phyloP scores from a whole-genome alignment of 2,797 vertebrate genomes.

The Dryobates pubescens region DNA sequence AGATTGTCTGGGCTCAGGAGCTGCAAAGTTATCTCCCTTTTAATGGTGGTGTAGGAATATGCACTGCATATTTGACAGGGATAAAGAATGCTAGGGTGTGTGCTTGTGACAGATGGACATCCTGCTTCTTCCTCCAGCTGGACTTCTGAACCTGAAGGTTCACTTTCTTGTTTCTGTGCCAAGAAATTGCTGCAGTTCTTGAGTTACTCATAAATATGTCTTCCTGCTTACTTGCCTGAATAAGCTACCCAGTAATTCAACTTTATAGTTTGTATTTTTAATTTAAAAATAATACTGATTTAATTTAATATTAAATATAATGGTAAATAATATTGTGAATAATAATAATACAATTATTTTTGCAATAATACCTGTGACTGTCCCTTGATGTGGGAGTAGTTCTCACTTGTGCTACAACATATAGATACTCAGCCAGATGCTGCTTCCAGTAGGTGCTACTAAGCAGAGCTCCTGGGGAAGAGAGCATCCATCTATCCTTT shows the following conservation, averaged over 20 bases:
- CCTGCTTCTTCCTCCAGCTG: background rate
- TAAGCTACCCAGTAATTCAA: background rate
- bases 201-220: background rate
- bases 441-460: background rate
- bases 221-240: background rate
- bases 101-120: background rate
- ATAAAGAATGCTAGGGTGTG: background rate
- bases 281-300: background rate
- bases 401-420: background rate
- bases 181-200: background rate
- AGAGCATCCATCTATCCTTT: background rate
- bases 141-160: background rate
- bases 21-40: background rate
- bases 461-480: background rate
- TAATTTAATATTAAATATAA: background rate
- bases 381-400: background rate
- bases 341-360: background rate
- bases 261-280: background rate
- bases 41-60: background rate
- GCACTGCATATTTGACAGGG: background rate
- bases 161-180: background rate
- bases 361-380: background rate
- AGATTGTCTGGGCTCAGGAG: background rate
- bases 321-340: background rate
- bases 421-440: background rate